Conservation (phyloP, 1,140 invertebrate genomes). For the Trinorchestia longiramus region DNA sequence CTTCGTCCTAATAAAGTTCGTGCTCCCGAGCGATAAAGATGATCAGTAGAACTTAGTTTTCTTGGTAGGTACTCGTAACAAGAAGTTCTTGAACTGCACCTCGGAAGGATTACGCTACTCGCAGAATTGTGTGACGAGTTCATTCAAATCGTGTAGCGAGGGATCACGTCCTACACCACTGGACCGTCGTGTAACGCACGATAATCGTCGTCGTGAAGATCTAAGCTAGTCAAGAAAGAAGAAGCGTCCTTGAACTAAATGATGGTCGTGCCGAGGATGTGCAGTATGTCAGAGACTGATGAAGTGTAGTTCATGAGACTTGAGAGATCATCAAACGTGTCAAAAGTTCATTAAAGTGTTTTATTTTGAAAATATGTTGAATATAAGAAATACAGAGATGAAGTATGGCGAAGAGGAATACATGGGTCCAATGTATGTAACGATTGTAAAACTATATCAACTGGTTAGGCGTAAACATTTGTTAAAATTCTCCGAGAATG, state of each 20-base stretch:
- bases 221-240: neutral
- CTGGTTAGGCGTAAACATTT: too few relatives aligned
- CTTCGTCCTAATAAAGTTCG: neutral
- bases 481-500: too few relatives aligned
- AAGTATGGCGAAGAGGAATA: neutral
- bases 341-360: neutral
- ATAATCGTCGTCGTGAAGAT: constrained; percentile 25
- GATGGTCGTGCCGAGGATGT: neutral
- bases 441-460: neutral
- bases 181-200: neutral
- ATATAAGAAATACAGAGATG: neutral
- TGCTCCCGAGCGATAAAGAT: neutral
- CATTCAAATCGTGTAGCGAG: constrained; percentile 16
- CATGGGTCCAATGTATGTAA: neutral
- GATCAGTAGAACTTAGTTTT: neutral
- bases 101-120: neutral
- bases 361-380: neutral
- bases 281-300: neutral
- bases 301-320: neutral
- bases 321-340: neutral
- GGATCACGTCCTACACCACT: neutral
- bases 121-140: constrained; percentile 1
- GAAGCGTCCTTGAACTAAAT: constrained; percentile 33
- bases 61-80: neutral
- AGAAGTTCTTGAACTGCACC: neutral